phyloP scores from a whole-genome alignment of 2,888 invertebrate genomes.

The Drosophila siamana region DNA sequence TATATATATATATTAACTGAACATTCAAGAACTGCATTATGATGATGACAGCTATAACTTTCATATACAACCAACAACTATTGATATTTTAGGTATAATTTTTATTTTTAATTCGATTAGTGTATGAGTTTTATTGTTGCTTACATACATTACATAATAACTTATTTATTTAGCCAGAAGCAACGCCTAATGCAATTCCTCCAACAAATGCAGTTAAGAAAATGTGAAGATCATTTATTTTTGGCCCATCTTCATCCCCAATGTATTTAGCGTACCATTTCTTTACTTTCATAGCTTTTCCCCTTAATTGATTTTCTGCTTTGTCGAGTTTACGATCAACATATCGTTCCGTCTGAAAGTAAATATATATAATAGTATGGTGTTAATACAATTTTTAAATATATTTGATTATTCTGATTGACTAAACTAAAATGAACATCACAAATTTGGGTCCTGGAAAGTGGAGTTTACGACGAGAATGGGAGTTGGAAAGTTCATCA shows the following conservation, averaged over 20 bases:
- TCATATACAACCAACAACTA: too few relatives aligned
- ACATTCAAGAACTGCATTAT: too few relatives aligned
- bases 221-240: conserved; percentile 91
- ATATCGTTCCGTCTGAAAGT: conserved; percentile 90
- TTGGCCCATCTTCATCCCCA: conserved; percentile 88
- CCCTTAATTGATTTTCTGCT: conserved; percentile 91
- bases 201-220: conserved; percentile 93
- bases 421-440: too few relatives aligned
- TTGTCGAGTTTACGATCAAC: conserved; percentile 93
- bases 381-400: too few relatives aligned
- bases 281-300: conserved; percentile 90
- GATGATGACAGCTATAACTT: too few relatives aligned
- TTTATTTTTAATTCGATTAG: conserved; percentile 29
- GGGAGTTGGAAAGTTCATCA: too few relatives aligned
- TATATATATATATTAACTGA: too few relatives aligned
- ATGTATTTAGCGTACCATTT: conserved; percentile 91
- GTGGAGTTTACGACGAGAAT: too few relatives aligned
- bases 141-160: conserved; percentile 33
- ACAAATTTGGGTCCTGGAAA: too few relatives aligned
- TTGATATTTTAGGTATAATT: conserved; percentile 3
- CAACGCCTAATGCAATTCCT: conserved; percentile 90
- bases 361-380: conserved; percentile 57
- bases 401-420: too few relatives aligned
- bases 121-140: conserved; percentile 21
- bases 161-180: conserved; percentile 73